Conservation (phyloP, 1,140 invertebrate genomes). For the Kradibia gibbosae region DNA sequence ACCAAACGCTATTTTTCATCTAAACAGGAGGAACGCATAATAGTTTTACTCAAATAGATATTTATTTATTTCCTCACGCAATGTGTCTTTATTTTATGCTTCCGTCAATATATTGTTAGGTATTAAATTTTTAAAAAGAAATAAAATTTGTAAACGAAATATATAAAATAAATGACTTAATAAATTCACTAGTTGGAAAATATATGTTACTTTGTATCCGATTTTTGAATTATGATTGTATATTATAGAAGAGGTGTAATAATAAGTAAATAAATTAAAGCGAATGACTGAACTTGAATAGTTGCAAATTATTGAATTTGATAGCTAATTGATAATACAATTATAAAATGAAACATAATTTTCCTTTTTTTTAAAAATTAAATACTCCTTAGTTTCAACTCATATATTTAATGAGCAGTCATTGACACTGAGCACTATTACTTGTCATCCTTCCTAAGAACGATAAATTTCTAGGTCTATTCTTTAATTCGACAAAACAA, state of each 20-base stretch:
- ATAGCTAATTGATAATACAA: too few species aligned
- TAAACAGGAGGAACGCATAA: conserved; percentile 42
- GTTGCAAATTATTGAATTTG: too few species aligned
- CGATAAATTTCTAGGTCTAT: conserved; percentile 22
- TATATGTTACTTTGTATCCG: not conserved
- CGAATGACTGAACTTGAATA: too few species aligned
- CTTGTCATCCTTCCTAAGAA: not conserved
- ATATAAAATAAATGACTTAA: too few species aligned
- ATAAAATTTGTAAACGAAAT: not conserved
- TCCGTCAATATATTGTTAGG: not conserved
- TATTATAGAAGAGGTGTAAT: too few species aligned
- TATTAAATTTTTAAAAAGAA: not conserved
- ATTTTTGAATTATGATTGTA: too few species aligned
- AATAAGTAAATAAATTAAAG: too few species aligned
- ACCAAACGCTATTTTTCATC: conserved; percentile 40
- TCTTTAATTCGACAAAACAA: conserved; percentile 36
- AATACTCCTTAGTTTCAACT: not conserved
- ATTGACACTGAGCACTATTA: not conserved
- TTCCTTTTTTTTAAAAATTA: not conserved
- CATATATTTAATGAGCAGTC: not conserved
- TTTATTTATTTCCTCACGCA: conserved; percentile 21
- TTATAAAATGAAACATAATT: too few species aligned
- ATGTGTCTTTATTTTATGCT: conserved; percentile 12
- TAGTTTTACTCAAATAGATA: conserved; percentile 18
- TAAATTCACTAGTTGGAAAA: too few species aligned